phyloP scores from a whole-genome alignment of 2,888 invertebrate species.

The Cantharis lateralis region DNA sequence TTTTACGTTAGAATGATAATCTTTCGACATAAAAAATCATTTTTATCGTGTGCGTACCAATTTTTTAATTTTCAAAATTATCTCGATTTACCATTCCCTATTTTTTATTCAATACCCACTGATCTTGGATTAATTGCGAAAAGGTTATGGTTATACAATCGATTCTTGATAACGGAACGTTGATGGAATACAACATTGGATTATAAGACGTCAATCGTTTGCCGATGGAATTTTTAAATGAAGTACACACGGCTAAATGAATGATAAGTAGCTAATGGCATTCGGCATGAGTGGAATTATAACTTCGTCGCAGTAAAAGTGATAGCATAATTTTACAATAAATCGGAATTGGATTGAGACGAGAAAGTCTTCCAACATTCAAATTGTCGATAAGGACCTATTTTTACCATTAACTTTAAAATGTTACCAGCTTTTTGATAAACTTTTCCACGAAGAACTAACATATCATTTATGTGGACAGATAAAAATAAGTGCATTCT shows the following conservation, averaged over 20 bases:
- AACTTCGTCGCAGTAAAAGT: not conserved
- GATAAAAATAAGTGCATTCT: not conserved
- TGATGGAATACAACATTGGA: conserved; percentile 6
- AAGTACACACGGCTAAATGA: conserved; percentile 4
- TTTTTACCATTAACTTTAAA: no score
- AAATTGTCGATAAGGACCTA: no score
- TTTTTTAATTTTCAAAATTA: not conserved
- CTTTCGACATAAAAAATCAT: not conserved
- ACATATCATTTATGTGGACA: not conserved
- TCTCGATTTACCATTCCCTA: not conserved
- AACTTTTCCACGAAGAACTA: not conserved
- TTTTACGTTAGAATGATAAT: not conserved
- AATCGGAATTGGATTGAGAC: not conserved
- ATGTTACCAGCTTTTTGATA: no score
- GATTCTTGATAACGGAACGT: conserved; percentile 1
- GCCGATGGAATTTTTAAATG: conserved; percentile 9
- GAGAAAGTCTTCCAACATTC: no score
- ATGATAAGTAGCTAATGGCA: conserved; percentile 18
- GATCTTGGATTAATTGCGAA: not conserved
- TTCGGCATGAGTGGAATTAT: conserved; percentile 11
- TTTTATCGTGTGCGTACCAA: not conserved
- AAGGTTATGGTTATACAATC: not conserved
- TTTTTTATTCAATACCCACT: not conserved
- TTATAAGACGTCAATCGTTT: conserved; percentile 22
- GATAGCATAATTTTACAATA: not conserved